Percentiles rank a stretch among this genome's conserved stretches.
These are phyloP conservation scores for Drosophila greeni DNA, from an alignment of 2,888 invertebrate genomes.

Conservation along the genomic window DNA sequence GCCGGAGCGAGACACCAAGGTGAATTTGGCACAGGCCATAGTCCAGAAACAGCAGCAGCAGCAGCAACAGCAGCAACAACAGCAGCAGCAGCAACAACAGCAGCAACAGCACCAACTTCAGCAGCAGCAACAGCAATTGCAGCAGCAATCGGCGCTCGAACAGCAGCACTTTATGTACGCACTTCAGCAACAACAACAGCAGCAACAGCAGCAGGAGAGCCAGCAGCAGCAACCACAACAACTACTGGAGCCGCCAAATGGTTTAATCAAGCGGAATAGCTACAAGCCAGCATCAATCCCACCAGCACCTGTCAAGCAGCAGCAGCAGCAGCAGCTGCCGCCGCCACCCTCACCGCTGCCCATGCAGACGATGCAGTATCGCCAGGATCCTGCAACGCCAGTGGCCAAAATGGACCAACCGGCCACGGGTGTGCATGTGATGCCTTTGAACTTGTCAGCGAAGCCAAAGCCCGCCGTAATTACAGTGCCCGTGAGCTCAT, in stretches of 20 bases:
- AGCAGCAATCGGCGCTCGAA: slow-evolving; percentile 8
- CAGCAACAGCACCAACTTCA: slow-evolving; percentile 48
- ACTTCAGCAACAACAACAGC: slow-evolving; percentile 38
- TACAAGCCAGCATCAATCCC: slow-evolving; percentile 41
- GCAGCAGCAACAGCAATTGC: slow-evolving; percentile 43
- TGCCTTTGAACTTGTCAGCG: slow-evolving; percentile 71
- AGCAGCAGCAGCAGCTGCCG: slow-evolving; percentile 52
- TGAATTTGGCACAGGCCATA: slow-evolving; percentile 79
- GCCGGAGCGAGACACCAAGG: slow-evolving; percentile 70
- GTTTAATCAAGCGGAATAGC: slow-evolving; percentile 59
- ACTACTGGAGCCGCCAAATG: slow-evolving; percentile 55
- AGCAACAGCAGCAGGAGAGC: slow-evolving; percentile 33
- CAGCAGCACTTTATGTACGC: slow-evolving; percentile 6
- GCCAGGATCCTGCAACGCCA: slow-evolving; percentile 60
- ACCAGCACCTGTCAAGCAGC: slow-evolving; percentile 44
- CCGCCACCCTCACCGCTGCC: slow-evolving; percentile 57
- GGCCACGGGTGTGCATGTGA: slow-evolving; percentile 36
- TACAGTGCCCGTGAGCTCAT: slow-evolving; percentile 5
- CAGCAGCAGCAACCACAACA: slow-evolving; percentile 46
- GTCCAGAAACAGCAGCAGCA: slow-evolving; percentile 77
- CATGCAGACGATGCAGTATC: slow-evolving; percentile 62
- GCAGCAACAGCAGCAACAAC: slow-evolving; percentile 57
- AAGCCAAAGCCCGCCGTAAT: slow-evolving; percentile 55
- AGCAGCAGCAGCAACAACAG: slow-evolving; percentile 52
- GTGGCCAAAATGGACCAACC: slow-evolving; percentile 54